Evolutionary conservation across 2,797 vertebrate species (phyloP).

Genomic region (Neoniphon sammara): DNA sequence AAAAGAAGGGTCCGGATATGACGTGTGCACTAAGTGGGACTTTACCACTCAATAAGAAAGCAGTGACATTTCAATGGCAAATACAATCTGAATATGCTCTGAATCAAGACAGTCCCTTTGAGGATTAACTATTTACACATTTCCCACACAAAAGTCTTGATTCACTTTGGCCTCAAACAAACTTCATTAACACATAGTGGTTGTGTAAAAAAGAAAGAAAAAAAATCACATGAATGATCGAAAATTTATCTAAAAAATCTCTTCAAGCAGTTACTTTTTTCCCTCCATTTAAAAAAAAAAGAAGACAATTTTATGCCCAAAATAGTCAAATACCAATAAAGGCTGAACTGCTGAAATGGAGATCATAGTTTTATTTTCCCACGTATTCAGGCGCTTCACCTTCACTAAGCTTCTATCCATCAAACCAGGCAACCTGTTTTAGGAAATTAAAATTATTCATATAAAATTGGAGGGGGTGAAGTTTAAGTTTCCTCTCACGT

Average conservation of each 20-base stretch:
- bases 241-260: constrained; percentile 63
- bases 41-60: constrained; percentile 70
- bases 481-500: constrained; percentile 89
- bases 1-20: constrained; percentile 61
- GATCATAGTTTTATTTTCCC: constrained; percentile 19
- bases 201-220: constrained; percentile 68
- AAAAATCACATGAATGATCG: constrained; percentile 42
- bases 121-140: constrained; percentile 74
- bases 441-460: constrained; percentile 70
- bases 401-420: constrained; percentile 50
- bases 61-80: constrained; percentile 76
- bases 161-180: constrained; percentile 78
- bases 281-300: constrained; percentile 24
- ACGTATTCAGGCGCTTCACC: constrained; percentile 25
- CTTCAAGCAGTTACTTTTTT: constrained; percentile 40
- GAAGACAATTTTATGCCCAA: constrained; percentile 55
- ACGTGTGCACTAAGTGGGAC: constrained; percentile 51
- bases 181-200: constrained; percentile 69
- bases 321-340: constrained; percentile 40
- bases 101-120: constrained; percentile 69
- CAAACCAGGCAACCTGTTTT: constrained; percentile 47
- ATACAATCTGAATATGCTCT: constrained; percentile 75
- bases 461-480: constrained; percentile 91
- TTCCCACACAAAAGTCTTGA: constrained; percentile 38
- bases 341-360: constrained; percentile 19